phyloP scores from a whole-genome alignment of 2,888 invertebrate species.

The Gymnoscelis rufifasciata region DNA sequence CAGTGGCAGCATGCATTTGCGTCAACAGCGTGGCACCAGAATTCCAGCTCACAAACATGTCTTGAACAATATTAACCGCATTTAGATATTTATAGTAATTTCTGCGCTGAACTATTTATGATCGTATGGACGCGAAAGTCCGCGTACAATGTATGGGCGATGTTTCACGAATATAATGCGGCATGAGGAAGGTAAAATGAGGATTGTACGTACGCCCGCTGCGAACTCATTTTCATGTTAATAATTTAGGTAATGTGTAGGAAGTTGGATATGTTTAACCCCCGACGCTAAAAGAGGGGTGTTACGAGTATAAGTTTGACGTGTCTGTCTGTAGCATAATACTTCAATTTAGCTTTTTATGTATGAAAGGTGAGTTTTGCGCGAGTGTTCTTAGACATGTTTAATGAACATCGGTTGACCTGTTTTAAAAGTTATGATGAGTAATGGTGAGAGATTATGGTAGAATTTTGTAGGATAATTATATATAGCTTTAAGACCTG shows the following conservation, averaged over 20 bases:
- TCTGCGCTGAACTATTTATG: constrained; percentile 16
- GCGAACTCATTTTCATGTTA: not conserved
- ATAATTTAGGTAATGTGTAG: not conserved
- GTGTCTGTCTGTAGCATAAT: no score
- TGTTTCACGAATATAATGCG: not conserved
- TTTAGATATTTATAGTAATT: constrained; percentile 24
- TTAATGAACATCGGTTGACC: no score
- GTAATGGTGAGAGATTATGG: no score
- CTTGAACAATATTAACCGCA: constrained; percentile 15
- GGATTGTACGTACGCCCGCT: not conserved
- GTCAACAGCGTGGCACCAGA: constrained; percentile 9
- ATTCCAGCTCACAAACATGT: constrained; percentile 13
- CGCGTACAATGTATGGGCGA: constrained; percentile 6
- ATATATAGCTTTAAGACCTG: no score
- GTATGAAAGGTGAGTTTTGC: no score
- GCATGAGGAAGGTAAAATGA: constrained; percentile 1
- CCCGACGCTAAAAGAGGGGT: no score
- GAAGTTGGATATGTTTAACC: no score
- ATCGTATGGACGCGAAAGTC: constrained; percentile 9
- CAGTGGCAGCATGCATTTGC: constrained; percentile 11
- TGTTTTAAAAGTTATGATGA: no score
- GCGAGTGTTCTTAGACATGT: no score
- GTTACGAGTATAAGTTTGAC: no score
- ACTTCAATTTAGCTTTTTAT: no score
- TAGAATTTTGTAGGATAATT: no score